A percentile compares a stretch with the other conserved stretches of the same genome.
Conservation (phyloP, 37 sponge, comb jelly and placozoan species). For the Halichondria panicea region DNA sequence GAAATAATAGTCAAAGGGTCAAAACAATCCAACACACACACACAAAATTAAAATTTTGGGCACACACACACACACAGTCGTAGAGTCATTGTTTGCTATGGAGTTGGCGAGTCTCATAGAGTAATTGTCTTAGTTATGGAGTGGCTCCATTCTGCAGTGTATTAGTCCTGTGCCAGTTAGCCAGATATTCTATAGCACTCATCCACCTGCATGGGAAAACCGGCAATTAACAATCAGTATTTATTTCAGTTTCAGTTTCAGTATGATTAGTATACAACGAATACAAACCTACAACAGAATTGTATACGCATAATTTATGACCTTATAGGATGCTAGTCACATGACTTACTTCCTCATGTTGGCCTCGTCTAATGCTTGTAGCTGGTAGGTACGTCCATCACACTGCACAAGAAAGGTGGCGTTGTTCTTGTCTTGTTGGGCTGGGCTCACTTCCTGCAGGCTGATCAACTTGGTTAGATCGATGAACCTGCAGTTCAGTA, state of each 20-base stretch:
- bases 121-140: not conserved
- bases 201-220: slow-evolving; percentile 45
- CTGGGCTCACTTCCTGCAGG: slow-evolving; percentile 40
- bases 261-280: not conserved
- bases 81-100: not conserved
- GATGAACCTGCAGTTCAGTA: slow-evolving; percentile 66
- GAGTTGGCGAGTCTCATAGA: not conserved
- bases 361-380: slow-evolving; percentile 60
- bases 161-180: slow-evolving; percentile 21
- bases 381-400: slow-evolving; percentile 74
- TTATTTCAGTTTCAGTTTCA: not conserved
- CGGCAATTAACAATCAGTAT: not conserved
- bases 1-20: no score
- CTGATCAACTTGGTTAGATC: slow-evolving; percentile 61
- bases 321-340: not conserved
- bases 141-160: no score
- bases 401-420: slow-evolving; percentile 64
- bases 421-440: slow-evolving; percentile 73
- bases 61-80: not conserved
- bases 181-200: slow-evolving; percentile 42
- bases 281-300: no score
- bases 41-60: not conserved
- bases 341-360: slow-evolving; percentile 68
- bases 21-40: not conserved
- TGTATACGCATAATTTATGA: not conserved